A percentile compares a stretch with the other conserved stretches of the same genome.
Conservation (phyloP, 2,888 invertebrate genomes). For the Conomelus anceps region DNA sequence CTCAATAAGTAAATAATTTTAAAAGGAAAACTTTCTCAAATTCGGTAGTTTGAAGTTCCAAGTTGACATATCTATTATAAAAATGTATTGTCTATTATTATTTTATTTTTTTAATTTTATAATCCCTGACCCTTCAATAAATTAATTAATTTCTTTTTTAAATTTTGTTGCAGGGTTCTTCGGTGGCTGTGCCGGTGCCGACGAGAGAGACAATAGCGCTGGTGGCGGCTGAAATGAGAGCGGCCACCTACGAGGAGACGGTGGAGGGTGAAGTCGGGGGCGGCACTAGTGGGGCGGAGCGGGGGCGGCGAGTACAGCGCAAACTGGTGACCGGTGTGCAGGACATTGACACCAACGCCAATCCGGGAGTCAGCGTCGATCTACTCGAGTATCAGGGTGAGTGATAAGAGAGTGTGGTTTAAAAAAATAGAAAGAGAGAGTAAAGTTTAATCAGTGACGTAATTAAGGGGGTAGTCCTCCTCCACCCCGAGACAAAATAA, state of each 20-base stretch:
- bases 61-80: no score
- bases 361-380: constrained; percentile 30
- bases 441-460: not conserved
- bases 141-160: not conserved
- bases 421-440: not conserved
- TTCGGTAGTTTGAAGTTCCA: no score
- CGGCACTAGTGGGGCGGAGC: constrained; percentile 11
- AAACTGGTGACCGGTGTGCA: constrained; percentile 34
- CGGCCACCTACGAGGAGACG: constrained; percentile 46
- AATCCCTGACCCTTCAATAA: not conserved
- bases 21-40: no score
- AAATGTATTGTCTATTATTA: no score
- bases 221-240: constrained; percentile 50
- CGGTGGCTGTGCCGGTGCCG: constrained; percentile 28
- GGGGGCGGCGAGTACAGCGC: constrained; percentile 29
- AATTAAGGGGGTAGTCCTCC: no score
- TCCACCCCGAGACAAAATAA: no score
- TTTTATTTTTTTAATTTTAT: not conserved
- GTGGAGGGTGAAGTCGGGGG: constrained; percentile 29
- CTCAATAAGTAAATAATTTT: no score
- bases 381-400: constrained; percentile 49
- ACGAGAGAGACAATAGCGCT: constrained; percentile 33
- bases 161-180: not conserved
- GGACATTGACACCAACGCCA: constrained; percentile 46
- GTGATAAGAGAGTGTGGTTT: not conserved